Percentiles rank a stretch among this genome's conserved stretches.
Conservation (phyloP, 2,113 vertebrate species). For the Atherinomorus stipes region DNA sequence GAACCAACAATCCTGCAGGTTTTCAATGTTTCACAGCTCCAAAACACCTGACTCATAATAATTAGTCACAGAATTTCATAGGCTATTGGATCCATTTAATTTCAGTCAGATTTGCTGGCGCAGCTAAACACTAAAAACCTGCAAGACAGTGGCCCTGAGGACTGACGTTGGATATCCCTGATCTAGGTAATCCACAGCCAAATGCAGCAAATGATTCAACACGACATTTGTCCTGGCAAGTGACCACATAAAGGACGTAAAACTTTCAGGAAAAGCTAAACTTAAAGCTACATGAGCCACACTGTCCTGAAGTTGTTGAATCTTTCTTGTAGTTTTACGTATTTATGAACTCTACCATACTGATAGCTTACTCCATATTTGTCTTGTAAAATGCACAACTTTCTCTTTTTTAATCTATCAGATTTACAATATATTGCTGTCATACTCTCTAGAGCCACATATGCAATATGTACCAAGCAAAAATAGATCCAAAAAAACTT, state of each 20-base stretch:
- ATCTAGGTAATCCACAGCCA: neutral
- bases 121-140: no score
- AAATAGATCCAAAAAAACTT: neutral
- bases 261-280: neutral
- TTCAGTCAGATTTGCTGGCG: no score
- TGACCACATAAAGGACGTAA: neutral
- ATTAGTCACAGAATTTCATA: no score
- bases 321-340: neutral
- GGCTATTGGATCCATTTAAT: no score
- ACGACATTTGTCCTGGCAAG: neutral
- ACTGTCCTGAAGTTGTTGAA: neutral
- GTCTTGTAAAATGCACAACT: neutral
- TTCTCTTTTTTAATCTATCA: neutral
- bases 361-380: neutral
- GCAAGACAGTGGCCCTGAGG: no score
- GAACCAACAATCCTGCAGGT: no score
- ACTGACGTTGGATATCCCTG: no score
- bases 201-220: neutral
- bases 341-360: conserved; percentile 1
- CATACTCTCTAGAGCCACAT: neutral
- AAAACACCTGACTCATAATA: no score
- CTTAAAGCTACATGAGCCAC: conserved; percentile 12
- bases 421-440: neutral
- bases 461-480: neutral
- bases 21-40: no score